phyloP scores from a whole-genome alignment of 2,888 invertebrate species.

The Brachycybe producta region DNA sequence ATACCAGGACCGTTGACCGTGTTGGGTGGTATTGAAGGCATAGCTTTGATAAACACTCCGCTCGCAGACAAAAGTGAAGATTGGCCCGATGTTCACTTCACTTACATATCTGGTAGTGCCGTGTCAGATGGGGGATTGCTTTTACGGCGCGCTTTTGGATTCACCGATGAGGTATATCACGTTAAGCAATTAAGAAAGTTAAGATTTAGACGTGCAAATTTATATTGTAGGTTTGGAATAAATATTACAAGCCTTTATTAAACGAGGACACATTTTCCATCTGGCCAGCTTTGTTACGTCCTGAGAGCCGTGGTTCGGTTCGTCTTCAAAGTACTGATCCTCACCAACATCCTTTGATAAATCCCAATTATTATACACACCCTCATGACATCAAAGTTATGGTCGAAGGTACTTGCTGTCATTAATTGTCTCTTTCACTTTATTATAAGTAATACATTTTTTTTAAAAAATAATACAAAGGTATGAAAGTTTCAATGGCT shows the following conservation, averaged over 20 bases:
- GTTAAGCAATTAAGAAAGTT: too few relatives aligned
- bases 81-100: constrained; percentile 84
- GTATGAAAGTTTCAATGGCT: constrained; percentile 23
- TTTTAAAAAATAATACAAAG: constrained; percentile 14
- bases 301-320: constrained; percentile 50
- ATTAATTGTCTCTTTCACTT: background rate
- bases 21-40: constrained; percentile 72
- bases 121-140: background rate
- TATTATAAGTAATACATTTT: too few relatives aligned
- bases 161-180: constrained; percentile 47
- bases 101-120: background rate
- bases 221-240: constrained; percentile 25
- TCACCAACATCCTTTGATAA: constrained; percentile 70
- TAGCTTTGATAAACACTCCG: constrained; percentile 80
- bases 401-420: constrained; percentile 48
- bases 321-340: constrained; percentile 66
- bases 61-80: constrained; percentile 74
- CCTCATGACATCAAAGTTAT: constrained; percentile 60
- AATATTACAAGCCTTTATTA: constrained; percentile 26
- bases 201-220: too few relatives aligned
- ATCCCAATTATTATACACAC: constrained; percentile 83
- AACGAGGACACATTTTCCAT: constrained; percentile 52
- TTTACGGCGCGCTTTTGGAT: constrained; percentile 63
- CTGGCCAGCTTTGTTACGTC: constrained; percentile 57
- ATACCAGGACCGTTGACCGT: constrained; percentile 65